A percentile compares a stretch with the other conserved stretches of the same genome.
Evolutionary conservation across 2,113 vertebrate genomes (phyloP).

Genomic region (Siphamia tubifer): DNA sequence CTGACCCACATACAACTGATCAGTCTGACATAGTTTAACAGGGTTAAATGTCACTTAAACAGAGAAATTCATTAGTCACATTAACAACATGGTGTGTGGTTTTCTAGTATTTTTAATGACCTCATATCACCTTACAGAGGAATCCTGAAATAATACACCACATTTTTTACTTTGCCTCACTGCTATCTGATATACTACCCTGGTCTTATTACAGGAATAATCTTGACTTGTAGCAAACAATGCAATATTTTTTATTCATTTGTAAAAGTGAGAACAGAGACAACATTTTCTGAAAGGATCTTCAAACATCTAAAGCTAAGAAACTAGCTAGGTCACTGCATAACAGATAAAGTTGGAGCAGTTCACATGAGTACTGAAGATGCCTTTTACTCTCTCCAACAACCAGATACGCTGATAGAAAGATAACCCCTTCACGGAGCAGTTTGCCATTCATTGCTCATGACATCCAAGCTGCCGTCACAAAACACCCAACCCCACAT

Average conservation of each 20-base stretch:
- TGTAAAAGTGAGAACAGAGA: not conserved
- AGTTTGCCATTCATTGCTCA: constrained; percentile 24
- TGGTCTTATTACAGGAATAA: not conserved
- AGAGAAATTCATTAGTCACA: constrained; percentile 40
- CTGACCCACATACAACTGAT: not conserved
- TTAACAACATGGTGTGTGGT: constrained; percentile 8
- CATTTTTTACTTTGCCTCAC: not conserved
- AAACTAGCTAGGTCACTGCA: constrained; percentile 1
- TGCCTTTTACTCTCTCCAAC: constrained; percentile 10
- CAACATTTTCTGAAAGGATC: not conserved
- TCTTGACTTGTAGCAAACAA: not conserved
- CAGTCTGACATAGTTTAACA: constrained; percentile 3
- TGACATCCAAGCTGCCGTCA: constrained; percentile 40
- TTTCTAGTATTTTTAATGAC: constrained; percentile 30
- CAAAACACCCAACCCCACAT: constrained; percentile 40
- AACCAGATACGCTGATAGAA: constrained; percentile 32
- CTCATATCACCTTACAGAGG: constrained; percentile 21
- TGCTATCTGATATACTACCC: not conserved
- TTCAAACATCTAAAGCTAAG: not conserved
- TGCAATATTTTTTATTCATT: not conserved
- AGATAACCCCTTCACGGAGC: constrained; percentile 33
- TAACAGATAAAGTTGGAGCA: constrained; percentile 29
- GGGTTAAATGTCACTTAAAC: constrained; percentile 34
- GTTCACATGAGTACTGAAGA: constrained; percentile 4
- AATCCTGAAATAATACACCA: not conserved